Evolutionary conservation across 2,888 invertebrate genomes (phyloP), one percentile per base, ranked within the genome.

Genomic region (Zygogramma bicolorata): DNA sequence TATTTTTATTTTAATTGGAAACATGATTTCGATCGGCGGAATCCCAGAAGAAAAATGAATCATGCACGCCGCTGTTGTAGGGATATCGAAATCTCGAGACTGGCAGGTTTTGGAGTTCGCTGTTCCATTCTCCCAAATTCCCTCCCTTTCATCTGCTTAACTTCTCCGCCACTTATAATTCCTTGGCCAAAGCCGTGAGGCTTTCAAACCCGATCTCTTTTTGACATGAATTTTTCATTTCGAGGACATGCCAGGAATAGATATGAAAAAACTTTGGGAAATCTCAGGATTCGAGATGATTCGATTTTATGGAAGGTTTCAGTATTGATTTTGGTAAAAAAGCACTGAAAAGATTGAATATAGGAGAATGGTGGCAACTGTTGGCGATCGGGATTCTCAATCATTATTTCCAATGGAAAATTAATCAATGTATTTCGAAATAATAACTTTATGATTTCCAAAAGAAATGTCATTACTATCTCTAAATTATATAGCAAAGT

Each of bases 111-210:
- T 8, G 42, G 42, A 42, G 53, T n/a, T 53, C n/a, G 4, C 13
- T 1, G 22, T 25, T 25, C 27, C 15, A 18, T 22, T 25, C 15
- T 62, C 62, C 10, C 40, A 40, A 61, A 61, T 61, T 34, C 61
- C 15, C 27, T 40, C 27, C 62, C 40, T 62, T 62, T 62, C 40
- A 40, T 62, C 40, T 62, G 40, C 62, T 25, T 34, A 62, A 62
- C 62, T 62, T 62, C 22, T 34, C 15, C 42, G 62, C 62, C 25
- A 62, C 62, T 42, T 27, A 62, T 62, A 62, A 62, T 62, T 62
- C 42, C 42, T 42, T 53, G 53, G 53, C 53, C 53, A 53, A 53
- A 53, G 53, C 53, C 53, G 53, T 6, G 15, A 15, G 53, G 22
- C 53, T 53, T 27, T 15, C 27, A 53, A 25, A 53, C 53, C 53